A percentile compares a stretch with the other conserved stretches of the same genome.
phyloP scores from a whole-genome alignment of 2,797 vertebrate genomes.

The Myotis daubentonii region DNA sequence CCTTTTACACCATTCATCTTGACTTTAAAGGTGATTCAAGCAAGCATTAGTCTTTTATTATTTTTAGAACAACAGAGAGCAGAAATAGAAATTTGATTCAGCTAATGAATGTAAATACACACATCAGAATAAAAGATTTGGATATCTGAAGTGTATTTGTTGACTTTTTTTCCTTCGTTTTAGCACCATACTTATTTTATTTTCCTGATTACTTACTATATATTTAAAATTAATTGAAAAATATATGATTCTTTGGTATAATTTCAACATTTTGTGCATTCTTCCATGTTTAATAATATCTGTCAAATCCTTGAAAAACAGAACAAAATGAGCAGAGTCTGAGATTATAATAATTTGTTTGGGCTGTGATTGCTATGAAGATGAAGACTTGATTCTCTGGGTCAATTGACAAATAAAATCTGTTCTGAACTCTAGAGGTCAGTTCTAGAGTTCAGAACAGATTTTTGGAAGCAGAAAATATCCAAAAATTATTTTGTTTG shows the following conservation, averaged over 20 bases:
- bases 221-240: slow-evolving; percentile 22
- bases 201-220: background rate
- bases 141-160: background rate
- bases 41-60: background rate
- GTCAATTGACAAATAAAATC: slow-evolving; percentile 81
- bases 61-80: slow-evolving; percentile 2
- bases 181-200: background rate
- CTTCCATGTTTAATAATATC: background rate
- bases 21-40: slow-evolving; percentile 9
- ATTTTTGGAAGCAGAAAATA: slow-evolving; percentile 58
- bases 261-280: slow-evolving; percentile 57
- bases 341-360: slow-evolving; percentile 65
- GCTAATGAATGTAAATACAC: background rate
- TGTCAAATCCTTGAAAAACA: slow-evolving; percentile 54
- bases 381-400: slow-evolving; percentile 76
- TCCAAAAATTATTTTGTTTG: slow-evolving; percentile 59
- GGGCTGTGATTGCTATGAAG: slow-evolving; percentile 75
- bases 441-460: slow-evolving; percentile 66
- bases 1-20: background rate
- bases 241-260: slow-evolving; percentile 59
- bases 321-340: slow-evolving; percentile 19
- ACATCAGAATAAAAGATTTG: background rate
- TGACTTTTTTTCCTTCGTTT: slow-evolving; percentile 1
- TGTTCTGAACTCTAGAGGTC: slow-evolving; percentile 66
- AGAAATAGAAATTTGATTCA: slow-evolving; percentile 33